Base-by-base conservation (phyloP, 2,113 vertebrate genomes). In the Cyprinodon tularosa region DNA sequence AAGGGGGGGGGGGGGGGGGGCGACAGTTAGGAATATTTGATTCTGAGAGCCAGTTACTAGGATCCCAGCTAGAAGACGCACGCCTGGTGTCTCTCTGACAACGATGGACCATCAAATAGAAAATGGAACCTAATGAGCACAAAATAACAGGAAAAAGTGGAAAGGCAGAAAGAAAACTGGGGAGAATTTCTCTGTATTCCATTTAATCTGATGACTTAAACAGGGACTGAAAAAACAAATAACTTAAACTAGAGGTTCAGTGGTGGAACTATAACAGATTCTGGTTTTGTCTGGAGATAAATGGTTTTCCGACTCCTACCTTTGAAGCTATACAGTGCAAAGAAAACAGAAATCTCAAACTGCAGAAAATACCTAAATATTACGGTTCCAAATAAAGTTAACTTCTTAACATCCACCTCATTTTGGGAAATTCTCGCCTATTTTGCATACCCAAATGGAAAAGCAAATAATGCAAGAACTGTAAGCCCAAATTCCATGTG, bases 181-280 rank as follows among this genome's bases (percentile, higher is more conserved):
- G 48, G 40, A 53, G 70, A 76, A 74, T 76, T 64, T 38, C 68
- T 72, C 76, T 82, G 76, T 13, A 29, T 61, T 79, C 72, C 75
- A 81, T 65, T 3, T 0, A 68, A 53, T 47, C 57, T 80, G 42
- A 78, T 82, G 84, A 84, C 71, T 73, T 80, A 47, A 78, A 71
- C 76, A 85, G 88, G 85, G 72, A 47, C 29, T 74, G 81, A 65
- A 75, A 71, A 57, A 78, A 69, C 66, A 15, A 66, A 77, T 74
- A 68, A 70, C 29, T 29, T 42, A 74, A 66, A 29, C 45, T 37
- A 66, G 70, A 64, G 40, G 62, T 62, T 78, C 29, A 1, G 53
- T 69, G 29, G n/a, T 72, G 44, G 40, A 65, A 0, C 77, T 13
- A 48, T 61, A 65, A 82, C 66, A 47, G 22, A 65, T 7, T 72